phyloP scores from a whole-genome alignment of 2,113 vertebrate genomes.

The Perognathus longimembris region DNA sequence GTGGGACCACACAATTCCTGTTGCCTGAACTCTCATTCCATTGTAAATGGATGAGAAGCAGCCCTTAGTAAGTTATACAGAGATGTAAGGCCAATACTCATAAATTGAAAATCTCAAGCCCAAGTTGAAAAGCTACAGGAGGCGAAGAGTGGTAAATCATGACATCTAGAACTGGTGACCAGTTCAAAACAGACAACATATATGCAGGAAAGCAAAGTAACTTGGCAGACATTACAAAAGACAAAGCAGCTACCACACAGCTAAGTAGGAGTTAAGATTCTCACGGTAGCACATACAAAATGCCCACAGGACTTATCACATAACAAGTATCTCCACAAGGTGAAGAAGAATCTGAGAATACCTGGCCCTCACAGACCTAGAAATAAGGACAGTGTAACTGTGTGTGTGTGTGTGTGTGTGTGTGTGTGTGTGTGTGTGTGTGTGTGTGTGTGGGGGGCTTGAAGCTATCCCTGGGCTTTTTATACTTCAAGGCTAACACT shows the following conservation, averaged over 20 bases:
- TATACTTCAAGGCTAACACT: too few species aligned
- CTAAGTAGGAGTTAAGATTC: constrained; percentile 14
- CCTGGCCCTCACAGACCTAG: neutral
- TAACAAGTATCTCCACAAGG: too few species aligned
- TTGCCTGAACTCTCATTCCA: neutral
- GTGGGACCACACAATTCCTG: neutral
- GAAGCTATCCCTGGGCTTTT: too few species aligned
- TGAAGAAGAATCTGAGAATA: neutral
- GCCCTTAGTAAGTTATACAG: neutral
- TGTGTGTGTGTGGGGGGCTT: too few species aligned
- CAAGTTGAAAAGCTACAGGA: constrained; percentile 33
- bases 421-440: too few species aligned
- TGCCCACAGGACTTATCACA: neutral
- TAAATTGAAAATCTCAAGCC: constrained; percentile 11
- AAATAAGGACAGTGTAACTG: neutral
- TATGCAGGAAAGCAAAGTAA: constrained; percentile 5
- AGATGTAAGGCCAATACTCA: neutral
- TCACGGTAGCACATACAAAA: constrained; percentile 23
- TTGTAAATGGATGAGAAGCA: neutral
- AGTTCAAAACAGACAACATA: constrained; percentile 57
- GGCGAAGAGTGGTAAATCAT: neutral
- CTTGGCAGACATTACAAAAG: constrained; percentile 12
- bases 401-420: too few species aligned
- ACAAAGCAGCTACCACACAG: constrained; percentile 44
- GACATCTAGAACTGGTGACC: constrained; percentile 3